phyloP scores from a whole-genome alignment of 64 coral and sea anemone species.

The Montipora sp. region DNA sequence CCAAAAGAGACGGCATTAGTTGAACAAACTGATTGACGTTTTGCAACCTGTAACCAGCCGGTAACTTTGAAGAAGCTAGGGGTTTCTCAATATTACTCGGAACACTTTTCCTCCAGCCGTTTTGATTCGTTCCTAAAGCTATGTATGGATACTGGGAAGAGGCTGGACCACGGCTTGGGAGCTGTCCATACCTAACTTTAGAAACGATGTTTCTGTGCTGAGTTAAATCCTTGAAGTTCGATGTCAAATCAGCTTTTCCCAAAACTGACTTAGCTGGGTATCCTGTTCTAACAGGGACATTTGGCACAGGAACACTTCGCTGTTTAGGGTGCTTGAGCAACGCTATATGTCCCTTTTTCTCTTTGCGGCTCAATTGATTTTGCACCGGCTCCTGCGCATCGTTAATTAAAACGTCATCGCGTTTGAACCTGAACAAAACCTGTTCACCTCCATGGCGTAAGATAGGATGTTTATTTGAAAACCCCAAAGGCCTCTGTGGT shows the following conservation, averaged over 20 bases:
- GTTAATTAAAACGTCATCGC: not conserved
- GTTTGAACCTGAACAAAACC: constrained; percentile 31
- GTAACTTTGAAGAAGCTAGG: not conserved
- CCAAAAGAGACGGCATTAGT: not conserved
- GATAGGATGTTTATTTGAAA: not conserved
- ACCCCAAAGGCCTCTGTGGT: not conserved
- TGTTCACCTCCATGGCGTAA: not conserved
- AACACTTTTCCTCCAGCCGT: not conserved
- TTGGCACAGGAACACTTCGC: not conserved
- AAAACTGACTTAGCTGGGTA: not conserved
- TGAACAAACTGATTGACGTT: not conserved
- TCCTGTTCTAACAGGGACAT: not conserved
- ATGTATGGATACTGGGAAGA: not conserved
- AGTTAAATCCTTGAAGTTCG: not conserved
- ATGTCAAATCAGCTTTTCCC: not conserved
- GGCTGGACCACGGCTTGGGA: not conserved
- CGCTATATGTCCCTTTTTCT: not conserved
- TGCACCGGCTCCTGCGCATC: not conserved
- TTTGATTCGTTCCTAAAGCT: not conserved
- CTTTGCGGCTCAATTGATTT: not conserved
- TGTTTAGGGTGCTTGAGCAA: not conserved
- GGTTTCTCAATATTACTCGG: not conserved
- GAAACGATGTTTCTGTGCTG: not conserved
- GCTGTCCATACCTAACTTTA: not conserved
- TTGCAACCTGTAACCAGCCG: not conserved